These are phyloP conservation scores for Genyomyrus donnyi DNA, from an alignment of 2,113 vertebrate genomes.

Conservation along the genomic window DNA sequence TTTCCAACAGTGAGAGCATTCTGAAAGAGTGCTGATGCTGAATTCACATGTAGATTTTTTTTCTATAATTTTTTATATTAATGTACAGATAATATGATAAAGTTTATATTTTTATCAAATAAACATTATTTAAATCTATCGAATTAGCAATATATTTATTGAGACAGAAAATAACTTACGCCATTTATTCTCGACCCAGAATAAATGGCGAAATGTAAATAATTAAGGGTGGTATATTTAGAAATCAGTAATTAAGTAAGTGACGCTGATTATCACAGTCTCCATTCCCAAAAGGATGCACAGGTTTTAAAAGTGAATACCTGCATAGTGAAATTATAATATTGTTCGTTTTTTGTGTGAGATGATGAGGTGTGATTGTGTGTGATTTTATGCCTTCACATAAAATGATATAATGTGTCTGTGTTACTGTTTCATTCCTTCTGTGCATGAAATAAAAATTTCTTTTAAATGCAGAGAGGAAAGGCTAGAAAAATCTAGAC, in stretches of 20 bases:
- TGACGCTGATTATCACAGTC: not conserved
- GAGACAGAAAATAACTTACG: not conserved
- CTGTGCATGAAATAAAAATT: not conserved
- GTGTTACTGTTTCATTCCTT: not conserved
- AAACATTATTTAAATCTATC: constrained; percentile 23
- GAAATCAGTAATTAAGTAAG: not conserved
- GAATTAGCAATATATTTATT: not conserved
- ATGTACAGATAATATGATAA: constrained; percentile 40
- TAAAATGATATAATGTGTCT: not conserved
- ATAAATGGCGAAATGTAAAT: not conserved
- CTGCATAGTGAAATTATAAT: not conserved
- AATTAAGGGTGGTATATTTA: not conserved
- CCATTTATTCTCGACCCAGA: not conserved
- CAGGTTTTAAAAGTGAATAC: not conserved
- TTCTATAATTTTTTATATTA: constrained; percentile 37
- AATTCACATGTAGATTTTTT: not conserved
- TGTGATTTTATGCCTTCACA: not conserved
- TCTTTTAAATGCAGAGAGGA: not conserved
- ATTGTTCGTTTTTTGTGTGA: not conserved
- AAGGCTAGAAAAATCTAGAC: not conserved
- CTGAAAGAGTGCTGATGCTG: not conserved
- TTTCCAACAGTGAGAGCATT: not conserved
- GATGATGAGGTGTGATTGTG: not conserved
- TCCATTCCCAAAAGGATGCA: not conserved
- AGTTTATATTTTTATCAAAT: constrained; percentile 16